Conservation (phyloP, 2,113 vertebrate species). For the Daphoenositta chrysoptera region DNA sequence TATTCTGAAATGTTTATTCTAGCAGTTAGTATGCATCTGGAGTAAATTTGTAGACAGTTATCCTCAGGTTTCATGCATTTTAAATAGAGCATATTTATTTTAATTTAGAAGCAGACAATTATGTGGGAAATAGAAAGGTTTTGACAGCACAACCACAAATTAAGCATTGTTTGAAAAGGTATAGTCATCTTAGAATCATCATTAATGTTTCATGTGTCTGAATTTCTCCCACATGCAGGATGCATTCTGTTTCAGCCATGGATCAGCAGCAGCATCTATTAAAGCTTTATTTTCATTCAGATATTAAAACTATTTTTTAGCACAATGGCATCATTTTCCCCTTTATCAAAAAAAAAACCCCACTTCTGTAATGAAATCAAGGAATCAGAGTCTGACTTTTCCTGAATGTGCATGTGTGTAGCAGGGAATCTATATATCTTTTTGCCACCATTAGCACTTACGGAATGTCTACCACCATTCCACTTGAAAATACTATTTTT, state of each 20-base stretch:
- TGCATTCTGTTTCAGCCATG: not conserved
- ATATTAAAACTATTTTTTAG: not conserved
- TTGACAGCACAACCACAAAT: not conserved
- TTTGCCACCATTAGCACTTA: not conserved
- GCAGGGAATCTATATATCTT: not conserved
- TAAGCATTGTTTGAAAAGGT: not conserved
- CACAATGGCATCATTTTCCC: not conserved
- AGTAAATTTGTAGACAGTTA: constrained; percentile 14
- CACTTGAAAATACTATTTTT: not conserved
- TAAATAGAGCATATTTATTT: constrained; percentile 37
- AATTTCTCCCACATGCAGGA: not conserved
- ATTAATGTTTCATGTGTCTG: constrained; percentile 18
- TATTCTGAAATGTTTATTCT: constrained; percentile 63
- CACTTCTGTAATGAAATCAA: not conserved
- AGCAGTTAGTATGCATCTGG: constrained; percentile 58
- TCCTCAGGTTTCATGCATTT: constrained; percentile 46
- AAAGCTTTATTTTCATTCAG: not conserved
- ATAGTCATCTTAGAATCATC: not conserved
- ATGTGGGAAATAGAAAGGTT: constrained; percentile 1
- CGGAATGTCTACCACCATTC: not conserved
- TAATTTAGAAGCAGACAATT: constrained; percentile 24
- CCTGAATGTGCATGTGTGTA: not conserved
- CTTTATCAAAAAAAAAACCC: not conserved
- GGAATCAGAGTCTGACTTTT: not conserved
- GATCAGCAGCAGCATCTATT: not conserved